Evolutionary conservation across 2,888 invertebrate species (phyloP).

Genomic region (Eucera pruinosa): DNA sequence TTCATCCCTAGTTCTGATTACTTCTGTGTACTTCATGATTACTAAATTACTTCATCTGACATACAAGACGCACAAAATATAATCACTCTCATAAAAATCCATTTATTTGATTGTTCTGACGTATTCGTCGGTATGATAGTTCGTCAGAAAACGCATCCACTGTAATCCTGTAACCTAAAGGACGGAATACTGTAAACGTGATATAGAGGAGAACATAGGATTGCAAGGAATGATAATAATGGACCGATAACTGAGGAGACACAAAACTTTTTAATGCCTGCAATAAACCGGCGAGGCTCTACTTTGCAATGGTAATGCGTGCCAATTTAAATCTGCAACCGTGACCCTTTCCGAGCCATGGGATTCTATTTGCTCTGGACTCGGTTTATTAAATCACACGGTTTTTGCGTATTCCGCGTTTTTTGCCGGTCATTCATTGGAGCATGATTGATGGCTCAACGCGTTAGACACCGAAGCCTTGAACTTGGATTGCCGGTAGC

Average conservation of each 20-base stretch:
- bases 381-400: constrained; percentile 18
- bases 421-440: constrained; percentile 5
- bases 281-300: constrained; percentile 5
- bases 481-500: constrained; percentile 20
- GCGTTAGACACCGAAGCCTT: constrained; percentile 24
- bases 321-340: constrained; percentile 25
- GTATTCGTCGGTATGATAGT: too few species aligned
- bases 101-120: too few species aligned
- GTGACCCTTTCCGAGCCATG: background rate
- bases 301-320: constrained; percentile 45
- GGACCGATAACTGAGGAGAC: background rate
- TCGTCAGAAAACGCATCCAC: too few species aligned
- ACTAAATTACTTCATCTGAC: too few species aligned
- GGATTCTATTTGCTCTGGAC: constrained; percentile 7
- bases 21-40: too few species aligned
- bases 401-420: constrained; percentile 11
- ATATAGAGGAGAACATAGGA: background rate
- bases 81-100: too few species aligned
- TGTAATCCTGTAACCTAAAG: too few species aligned
- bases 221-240: background rate
- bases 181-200: too few species aligned
- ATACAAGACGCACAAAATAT: too few species aligned
- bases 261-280: constrained; percentile 4
- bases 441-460: constrained; percentile 28
- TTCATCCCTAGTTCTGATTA: too few species aligned